These are phyloP conservation scores for Avahi laniger DNA, from an alignment of 2,797 vertebrate species.

Conservation along the genomic window DNA sequence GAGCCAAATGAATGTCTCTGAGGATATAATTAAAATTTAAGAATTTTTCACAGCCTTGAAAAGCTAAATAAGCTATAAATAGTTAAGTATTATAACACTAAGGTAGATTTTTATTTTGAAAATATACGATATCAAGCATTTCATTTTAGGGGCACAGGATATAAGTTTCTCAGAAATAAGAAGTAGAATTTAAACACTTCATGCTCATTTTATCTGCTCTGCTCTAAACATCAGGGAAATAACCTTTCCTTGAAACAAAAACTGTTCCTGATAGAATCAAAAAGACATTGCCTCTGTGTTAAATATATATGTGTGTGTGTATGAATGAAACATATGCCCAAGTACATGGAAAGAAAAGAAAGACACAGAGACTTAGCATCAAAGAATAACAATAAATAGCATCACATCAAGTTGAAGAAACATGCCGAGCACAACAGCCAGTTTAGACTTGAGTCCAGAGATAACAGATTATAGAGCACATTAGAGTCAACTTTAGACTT, in stretches of 20 bases:
- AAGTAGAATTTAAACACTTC: neutral
- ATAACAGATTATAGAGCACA: neutral
- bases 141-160: neutral
- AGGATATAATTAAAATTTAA: neutral
- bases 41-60: neutral
- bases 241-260: neutral
- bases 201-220: neutral
- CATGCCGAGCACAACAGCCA: neutral
- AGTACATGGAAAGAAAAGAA: neutral
- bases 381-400: slow-evolving; percentile 3
- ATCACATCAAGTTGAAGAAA: neutral
- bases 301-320: neutral
- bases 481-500: neutral
- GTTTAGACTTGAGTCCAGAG: neutral
- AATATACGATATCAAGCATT: neutral
- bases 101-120: neutral
- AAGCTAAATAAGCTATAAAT: neutral
- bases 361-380: neutral
- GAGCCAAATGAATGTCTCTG: neutral
- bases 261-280: neutral
- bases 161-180: neutral
- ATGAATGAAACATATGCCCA: neutral
- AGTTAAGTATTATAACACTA: neutral
- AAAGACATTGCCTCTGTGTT: neutral
- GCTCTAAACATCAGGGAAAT: neutral